Percentiles rank a stretch among this genome's conserved stretches.
These are phyloP conservation scores for Silurus meridionalis DNA, from an alignment of 2,113 vertebrate genomes.

Conservation along the genomic window DNA sequence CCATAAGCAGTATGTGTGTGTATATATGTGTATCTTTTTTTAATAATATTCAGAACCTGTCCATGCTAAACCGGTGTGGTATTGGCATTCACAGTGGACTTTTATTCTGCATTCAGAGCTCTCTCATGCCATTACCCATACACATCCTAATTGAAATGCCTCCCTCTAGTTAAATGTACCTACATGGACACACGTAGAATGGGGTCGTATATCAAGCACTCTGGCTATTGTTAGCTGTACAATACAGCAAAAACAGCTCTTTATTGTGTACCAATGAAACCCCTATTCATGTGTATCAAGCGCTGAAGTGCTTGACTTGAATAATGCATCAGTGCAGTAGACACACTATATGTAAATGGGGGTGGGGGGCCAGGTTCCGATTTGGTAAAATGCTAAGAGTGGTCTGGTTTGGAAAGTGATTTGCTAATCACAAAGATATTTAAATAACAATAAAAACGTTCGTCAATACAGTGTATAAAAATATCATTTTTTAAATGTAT, in stretches of 20 bases:
- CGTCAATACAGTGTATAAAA: neutral
- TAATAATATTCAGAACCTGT: constrained; percentile 28
- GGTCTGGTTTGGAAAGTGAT: constrained; percentile 14
- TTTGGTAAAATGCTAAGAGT: constrained; percentile 62
- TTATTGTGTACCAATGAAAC: constrained; percentile 71
- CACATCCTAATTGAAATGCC: constrained; percentile 70
- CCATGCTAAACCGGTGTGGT: neutral
- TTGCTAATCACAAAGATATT: neutral
- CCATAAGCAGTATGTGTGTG: neutral
- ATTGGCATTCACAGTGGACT: constrained; percentile 32
- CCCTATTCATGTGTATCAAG: constrained; percentile 72
- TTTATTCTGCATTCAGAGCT: constrained; percentile 59
- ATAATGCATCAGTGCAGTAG: constrained; percentile 75
- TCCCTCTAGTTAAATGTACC: constrained; percentile 68
- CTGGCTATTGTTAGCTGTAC: constrained; percentile 63
- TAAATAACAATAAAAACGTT: neutral
- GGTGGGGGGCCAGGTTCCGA: constrained; percentile 64
- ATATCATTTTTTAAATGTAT: neutral
- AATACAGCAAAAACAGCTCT: constrained; percentile 61
- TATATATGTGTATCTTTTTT: too few relatives aligned
- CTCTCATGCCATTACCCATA: constrained; percentile 61
- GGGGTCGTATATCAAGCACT: constrained; percentile 61
- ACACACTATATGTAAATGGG: constrained; percentile 72
- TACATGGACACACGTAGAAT: constrained; percentile 61
- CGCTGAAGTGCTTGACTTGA: constrained; percentile 63